Evolutionary conservation across 1,140 invertebrate species (phyloP).

Genomic region (Trichomalopsis sarcophagae): DNA sequence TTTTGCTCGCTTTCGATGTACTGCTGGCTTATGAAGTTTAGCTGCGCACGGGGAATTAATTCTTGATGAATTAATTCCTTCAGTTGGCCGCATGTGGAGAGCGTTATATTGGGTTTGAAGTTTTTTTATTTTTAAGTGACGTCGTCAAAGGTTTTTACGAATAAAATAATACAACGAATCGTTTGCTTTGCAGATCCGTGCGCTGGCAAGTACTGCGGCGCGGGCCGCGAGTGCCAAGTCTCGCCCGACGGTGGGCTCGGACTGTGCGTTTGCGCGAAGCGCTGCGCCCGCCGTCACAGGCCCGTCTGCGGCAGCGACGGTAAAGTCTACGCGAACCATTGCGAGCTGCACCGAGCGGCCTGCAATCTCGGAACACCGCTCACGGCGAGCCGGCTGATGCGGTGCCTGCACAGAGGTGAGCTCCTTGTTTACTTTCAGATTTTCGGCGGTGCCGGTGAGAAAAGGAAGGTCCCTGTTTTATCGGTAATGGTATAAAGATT

Average conservation of each 20-base stretch:
- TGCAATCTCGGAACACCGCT: constrained; percentile 79
- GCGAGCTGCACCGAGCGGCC: constrained; percentile 83
- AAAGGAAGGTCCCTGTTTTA: neutral
- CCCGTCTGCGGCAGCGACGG: constrained; percentile 86
- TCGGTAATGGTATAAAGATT: neutral
- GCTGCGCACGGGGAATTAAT: neutral
- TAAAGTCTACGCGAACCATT: constrained; percentile 84
- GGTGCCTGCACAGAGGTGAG: constrained; percentile 73
- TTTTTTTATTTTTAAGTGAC: neutral
- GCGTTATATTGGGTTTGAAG: neutral
- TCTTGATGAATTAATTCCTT: neutral
- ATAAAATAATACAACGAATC: too few relatives aligned
- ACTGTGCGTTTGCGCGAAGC: constrained; percentile 80
- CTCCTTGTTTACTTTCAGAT: constrained; percentile 21
- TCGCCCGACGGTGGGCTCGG: constrained; percentile 73
- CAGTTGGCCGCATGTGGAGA: neutral
- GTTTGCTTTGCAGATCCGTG: constrained; percentile 77
- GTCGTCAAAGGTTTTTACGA: too few relatives aligned
- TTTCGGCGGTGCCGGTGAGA: neutral
- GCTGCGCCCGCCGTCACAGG: constrained; percentile 75
- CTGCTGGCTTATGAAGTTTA: neutral
- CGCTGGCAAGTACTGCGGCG: constrained; percentile 80
- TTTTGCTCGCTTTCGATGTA: neutral
- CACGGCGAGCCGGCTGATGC: constrained; percentile 75
- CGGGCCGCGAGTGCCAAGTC: constrained; percentile 81